Percentiles rank a stretch among this genome's conserved stretches.
These are phyloP conservation scores for Chionodraco myersi DNA, from an alignment of 2,113 vertebrate species.

Conservation along the genomic window DNA sequence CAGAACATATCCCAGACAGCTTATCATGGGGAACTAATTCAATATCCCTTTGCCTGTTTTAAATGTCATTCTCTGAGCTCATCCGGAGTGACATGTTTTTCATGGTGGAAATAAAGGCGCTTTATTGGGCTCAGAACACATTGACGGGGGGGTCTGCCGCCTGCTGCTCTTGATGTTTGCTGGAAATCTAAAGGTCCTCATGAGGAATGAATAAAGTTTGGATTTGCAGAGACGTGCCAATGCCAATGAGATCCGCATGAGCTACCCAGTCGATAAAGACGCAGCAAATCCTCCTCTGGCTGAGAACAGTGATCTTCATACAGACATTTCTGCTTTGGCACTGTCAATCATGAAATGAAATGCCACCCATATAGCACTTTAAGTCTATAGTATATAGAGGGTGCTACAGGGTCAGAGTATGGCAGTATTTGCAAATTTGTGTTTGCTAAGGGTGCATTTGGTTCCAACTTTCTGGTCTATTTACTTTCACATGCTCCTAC, in stretches of 20 bases:
- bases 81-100: conserved; percentile 84
- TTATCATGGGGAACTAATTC: conserved; percentile 85
- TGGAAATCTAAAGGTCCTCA: conserved; percentile 75
- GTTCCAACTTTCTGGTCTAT: neutral
- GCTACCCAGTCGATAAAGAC: conserved; percentile 36
- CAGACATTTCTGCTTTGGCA: conserved; percentile 20
- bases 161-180: conserved; percentile 50
- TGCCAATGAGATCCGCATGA: conserved; percentile 55
- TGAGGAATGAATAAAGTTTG: conserved; percentile 63
- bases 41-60: conserved; percentile 82
- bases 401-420: neutral
- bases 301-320: conserved; percentile 31
- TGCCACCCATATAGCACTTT: conserved; percentile 28
- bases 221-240: conserved; percentile 53
- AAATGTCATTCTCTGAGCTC: conserved; percentile 86
- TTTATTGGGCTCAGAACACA: conserved; percentile 74
- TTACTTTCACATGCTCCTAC: neutral
- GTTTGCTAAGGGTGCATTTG: conserved; percentile 5
- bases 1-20: conserved; percentile 67
- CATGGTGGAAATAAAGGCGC: conserved; percentile 79
- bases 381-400: conserved; percentile 8
- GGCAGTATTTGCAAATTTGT: neutral
- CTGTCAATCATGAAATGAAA: conserved; percentile 45
- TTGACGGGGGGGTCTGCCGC: conserved; percentile 25
- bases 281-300: conserved; percentile 32